Evolutionary conservation across 2,888 invertebrate genomes (phyloP).

Genomic region (Ischnus inquisitorius): DNA sequence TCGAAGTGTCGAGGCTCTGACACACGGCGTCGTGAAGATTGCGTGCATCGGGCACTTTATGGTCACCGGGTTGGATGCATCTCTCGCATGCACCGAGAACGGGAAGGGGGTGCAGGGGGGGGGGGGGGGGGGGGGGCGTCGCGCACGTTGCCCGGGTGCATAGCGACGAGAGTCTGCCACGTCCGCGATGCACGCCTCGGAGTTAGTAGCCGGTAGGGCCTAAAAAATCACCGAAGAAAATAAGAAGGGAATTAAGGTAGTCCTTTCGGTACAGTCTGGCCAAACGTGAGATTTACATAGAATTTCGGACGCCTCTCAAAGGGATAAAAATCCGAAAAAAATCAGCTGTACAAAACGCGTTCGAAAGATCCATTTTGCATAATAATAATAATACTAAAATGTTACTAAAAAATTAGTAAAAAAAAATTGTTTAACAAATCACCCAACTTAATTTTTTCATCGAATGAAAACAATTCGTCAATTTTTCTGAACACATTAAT

Average conservation of each 20-base stretch:
- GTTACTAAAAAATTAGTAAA: no score
- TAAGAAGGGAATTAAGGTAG: constrained; percentile 29
- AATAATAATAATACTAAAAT: no score
- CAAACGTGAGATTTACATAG: no score
- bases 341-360: no score
- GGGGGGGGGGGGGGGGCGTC: background rate
- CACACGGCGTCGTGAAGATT: constrained; percentile 48
- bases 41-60: constrained; percentile 53
- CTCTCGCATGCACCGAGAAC: constrained; percentile 13
- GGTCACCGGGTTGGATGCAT: constrained; percentile 6
- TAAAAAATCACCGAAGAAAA: constrained; percentile 46
- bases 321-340: no score
- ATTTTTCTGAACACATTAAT: no score
- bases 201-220: constrained; percentile 1
- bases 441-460: no score
- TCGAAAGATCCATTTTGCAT: no score
- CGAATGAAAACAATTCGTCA: no score
- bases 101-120: background rate
- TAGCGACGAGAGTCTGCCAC: background rate
- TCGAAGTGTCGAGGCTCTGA: constrained; percentile 45
- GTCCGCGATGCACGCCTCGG: background rate
- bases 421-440: no score
- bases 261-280: no score
- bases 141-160: constrained; percentile 22
- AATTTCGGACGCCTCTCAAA: no score